Percentiles rank a stretch among this genome's conserved stretches.
Evolutionary conservation across 1,140 invertebrate species (phyloP).

Genomic region (Dreissena polymorpha): DNA sequence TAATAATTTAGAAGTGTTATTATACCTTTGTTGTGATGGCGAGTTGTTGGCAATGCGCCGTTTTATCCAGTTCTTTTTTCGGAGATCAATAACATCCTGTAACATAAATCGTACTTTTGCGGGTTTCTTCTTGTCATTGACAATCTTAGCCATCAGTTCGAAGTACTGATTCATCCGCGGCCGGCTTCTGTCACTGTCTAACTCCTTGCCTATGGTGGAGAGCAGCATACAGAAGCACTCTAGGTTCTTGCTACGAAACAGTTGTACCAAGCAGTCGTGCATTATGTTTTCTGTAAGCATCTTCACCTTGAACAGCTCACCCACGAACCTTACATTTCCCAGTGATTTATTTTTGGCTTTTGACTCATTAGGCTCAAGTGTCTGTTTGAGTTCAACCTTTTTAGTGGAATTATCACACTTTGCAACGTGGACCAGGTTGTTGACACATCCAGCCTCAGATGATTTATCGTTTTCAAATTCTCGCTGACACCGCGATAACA

Average conservation of each 20-base stretch:
- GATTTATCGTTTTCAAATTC: slow-evolving; percentile 91
- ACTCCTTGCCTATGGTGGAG: slow-evolving; percentile 92
- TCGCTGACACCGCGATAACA: slow-evolving; percentile 91
- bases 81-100: slow-evolving; percentile 95
- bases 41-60: slow-evolving; percentile 89
- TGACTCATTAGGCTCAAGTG: slow-evolving; percentile 87
- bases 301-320: slow-evolving; percentile 94
- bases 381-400: slow-evolving; percentile 79
- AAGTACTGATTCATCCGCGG: slow-evolving; percentile 83
- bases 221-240: slow-evolving; percentile 96
- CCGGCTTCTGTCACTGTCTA: slow-evolving; percentile 84
- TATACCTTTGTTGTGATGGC: no score
- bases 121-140: slow-evolving; percentile 82
- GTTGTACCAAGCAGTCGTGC: slow-evolving; percentile 89
- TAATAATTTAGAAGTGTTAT: no score
- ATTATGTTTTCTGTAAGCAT: slow-evolving; percentile 96
- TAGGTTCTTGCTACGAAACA: slow-evolving; percentile 86
- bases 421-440: slow-evolving; percentile 66
- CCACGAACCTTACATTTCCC: slow-evolving; percentile 92
- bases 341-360: slow-evolving; percentile 90
- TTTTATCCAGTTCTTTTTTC: slow-evolving; percentile 91
- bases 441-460: slow-evolving; percentile 81
- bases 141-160: slow-evolving; percentile 82
- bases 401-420: slow-evolving; percentile 56
- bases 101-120: slow-evolving; percentile 95